Evolutionary conservation across 2,797 vertebrate genomes (phyloP).

Genomic region (Salarias fasciatus): DNA sequence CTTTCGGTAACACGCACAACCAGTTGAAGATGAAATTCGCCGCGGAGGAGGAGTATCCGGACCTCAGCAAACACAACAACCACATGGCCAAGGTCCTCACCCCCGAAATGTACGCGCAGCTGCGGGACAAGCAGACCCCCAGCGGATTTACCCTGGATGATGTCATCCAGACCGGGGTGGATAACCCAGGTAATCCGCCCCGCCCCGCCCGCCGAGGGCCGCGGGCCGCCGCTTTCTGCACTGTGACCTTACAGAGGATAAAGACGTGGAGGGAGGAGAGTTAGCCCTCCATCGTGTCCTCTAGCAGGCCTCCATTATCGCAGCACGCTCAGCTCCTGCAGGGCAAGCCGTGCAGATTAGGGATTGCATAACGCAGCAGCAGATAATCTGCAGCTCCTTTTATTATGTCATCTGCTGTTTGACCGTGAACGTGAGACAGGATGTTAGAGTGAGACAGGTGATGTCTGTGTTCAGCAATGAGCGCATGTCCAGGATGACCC

Average conservation of each 20-base stretch:
- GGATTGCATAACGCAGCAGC: conserved; percentile 35
- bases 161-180: conserved; percentile 94
- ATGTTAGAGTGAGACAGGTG: conserved; percentile 48
- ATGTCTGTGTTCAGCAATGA: conserved; percentile 79
- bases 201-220: too few species aligned
- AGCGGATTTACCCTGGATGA: conserved; percentile 95
- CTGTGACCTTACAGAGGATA: conserved; percentile 64
- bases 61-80: conserved; percentile 94
- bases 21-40: conserved; percentile 86
- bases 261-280: not conserved
- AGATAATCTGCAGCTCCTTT: conserved; percentile 39
- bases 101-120: conserved; percentile 84
- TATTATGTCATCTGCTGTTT: not conserved
- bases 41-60: conserved; percentile 88
- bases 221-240: conserved; percentile 34
- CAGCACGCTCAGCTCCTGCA: conserved; percentile 4
- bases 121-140: conserved; percentile 89
- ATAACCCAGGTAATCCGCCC: conserved; percentile 90
- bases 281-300: not conserved
- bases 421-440: not conserved
- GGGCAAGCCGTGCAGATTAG: conserved; percentile 27
- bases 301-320: not conserved
- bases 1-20: conserved; percentile 97
- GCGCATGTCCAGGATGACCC: conserved; percentile 76
- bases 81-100: conserved; percentile 95